Conservation (phyloP, 2,113 vertebrate species). For the Gadus chalcogrammus region DNA sequence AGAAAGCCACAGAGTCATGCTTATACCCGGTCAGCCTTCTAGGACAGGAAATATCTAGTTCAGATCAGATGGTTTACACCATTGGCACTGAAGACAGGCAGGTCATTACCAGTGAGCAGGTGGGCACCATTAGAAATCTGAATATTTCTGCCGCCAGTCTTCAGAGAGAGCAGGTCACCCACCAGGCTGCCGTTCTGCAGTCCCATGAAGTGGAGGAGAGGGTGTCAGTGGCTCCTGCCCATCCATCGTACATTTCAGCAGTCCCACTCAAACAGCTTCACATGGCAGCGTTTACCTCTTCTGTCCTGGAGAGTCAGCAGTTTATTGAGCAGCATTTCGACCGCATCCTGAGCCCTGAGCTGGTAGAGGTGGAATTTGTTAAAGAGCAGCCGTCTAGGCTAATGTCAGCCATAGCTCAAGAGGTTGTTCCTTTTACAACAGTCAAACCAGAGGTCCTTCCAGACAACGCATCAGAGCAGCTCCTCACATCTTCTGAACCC, state of each 20-base stretch:
- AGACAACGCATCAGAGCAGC: slow-evolving; percentile 24
- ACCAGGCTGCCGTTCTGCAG: slow-evolving; percentile 65
- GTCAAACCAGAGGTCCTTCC: slow-evolving; percentile 45
- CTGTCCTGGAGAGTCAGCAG: slow-evolving; percentile 66
- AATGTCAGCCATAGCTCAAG: slow-evolving; percentile 61
- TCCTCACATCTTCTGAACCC: slow-evolving; percentile 44
- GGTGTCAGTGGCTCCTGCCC: slow-evolving; percentile 35
- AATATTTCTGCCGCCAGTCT: slow-evolving; percentile 60
- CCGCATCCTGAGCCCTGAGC: slow-evolving; percentile 65
- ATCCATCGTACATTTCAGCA: slow-evolving; percentile 41
- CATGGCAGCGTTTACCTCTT: slow-evolving; percentile 53
- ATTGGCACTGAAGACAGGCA: slow-evolving; percentile 65
- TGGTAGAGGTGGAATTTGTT: slow-evolving; percentile 39
- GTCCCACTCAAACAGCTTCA: slow-evolving; percentile 55
- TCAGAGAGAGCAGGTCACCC: slow-evolving; percentile 62
- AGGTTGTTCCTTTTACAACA: slow-evolving; percentile 53
- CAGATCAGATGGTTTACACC: slow-evolving; percentile 67
- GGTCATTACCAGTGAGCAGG: slow-evolving; percentile 65
- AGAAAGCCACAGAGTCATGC: slow-evolving; percentile 57
- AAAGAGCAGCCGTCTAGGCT: slow-evolving; percentile 52
- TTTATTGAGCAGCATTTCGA: slow-evolving; percentile 71
- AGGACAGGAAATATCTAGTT: slow-evolving; percentile 50
- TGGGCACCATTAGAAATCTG: slow-evolving; percentile 49
- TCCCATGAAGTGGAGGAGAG: slow-evolving; percentile 62
- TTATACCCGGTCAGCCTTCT: slow-evolving; percentile 50